A percentile compares a stretch with the other conserved stretches of the same genome.
Evolutionary conservation across 1,140 invertebrate genomes (phyloP).

Genomic region (Drosophila varians): DNA sequence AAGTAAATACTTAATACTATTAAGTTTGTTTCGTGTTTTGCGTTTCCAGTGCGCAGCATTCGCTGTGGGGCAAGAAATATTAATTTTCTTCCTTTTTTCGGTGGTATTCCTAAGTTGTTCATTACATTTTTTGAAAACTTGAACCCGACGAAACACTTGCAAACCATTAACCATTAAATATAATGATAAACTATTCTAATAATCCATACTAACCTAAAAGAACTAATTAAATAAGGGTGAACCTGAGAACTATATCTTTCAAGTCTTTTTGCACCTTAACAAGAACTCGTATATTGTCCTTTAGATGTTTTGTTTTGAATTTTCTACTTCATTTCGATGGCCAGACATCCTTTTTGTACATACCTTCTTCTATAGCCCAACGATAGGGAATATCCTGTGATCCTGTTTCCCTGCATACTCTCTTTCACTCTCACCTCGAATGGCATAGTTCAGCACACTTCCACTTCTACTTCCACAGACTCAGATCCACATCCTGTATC

Average conservation of each 20-base stretch:
- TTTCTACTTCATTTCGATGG: slow-evolving; percentile 41
- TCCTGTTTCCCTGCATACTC: slow-evolving; percentile 1
- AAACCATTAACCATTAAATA: slow-evolving; percentile 61
- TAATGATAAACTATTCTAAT: slow-evolving; percentile 51
- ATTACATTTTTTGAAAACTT: slow-evolving; percentile 69
- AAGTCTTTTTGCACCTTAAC: slow-evolving; percentile 42
- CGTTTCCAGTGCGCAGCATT: slow-evolving; percentile 60
- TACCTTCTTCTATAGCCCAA: slow-evolving; percentile 29
- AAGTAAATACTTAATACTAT: slow-evolving; percentile 33
- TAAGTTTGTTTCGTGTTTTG: slow-evolving; percentile 49
- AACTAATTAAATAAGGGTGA: slow-evolving; percentile 47
- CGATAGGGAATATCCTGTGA: neutral
- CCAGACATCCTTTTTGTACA: slow-evolving; percentile 64
- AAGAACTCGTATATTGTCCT: slow-evolving; percentile 30
- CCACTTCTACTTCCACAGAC: neutral
- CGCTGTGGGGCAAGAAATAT: slow-evolving; percentile 34
- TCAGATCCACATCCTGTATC: slow-evolving; percentile 8
- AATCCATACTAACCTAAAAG: slow-evolving; percentile 47
- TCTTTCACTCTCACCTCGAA: slow-evolving; percentile 31
- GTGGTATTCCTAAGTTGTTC: slow-evolving; percentile 31
- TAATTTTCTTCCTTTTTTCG: slow-evolving; percentile 37
- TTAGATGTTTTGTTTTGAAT: slow-evolving; percentile 27
- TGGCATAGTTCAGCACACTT: slow-evolving; percentile 39
- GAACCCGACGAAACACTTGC: slow-evolving; percentile 84
- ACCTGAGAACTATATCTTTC: slow-evolving; percentile 30